Conservation (phyloP, 37 sponge, comb jelly and placozoan genomes). For the Hormiphora californensis region DNA sequence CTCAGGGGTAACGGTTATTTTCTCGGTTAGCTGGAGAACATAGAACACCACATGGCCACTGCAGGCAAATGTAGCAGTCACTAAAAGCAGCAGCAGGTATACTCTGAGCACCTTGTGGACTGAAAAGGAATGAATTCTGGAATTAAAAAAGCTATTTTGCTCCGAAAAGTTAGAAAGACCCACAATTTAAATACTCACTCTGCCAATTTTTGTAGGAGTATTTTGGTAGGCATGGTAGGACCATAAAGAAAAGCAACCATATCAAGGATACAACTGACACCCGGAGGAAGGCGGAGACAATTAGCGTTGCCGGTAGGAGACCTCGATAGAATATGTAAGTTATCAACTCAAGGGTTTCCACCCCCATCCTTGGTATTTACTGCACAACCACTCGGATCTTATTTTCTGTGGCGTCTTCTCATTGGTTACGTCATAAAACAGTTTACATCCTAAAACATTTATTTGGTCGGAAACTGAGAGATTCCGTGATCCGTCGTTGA, state of each 20-base stretch:
- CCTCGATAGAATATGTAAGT: background rate
- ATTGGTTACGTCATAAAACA: no score
- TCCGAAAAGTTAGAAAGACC: background rate
- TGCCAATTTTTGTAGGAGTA: constrained; percentile 10
- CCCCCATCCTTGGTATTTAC: background rate
- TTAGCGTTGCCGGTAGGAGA: background rate
- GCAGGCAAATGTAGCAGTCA: background rate
- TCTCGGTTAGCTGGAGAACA: background rate
- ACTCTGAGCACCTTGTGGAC: constrained; percentile 25
- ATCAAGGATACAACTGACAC: background rate
- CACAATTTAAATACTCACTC: background rate
- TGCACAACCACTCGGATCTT: no score
- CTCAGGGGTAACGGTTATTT: background rate
- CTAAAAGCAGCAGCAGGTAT: background rate
- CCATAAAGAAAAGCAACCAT: constrained; percentile 40
- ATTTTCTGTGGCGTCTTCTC: no score
- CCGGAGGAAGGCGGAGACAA: constrained; percentile 1
- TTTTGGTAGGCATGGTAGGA: constrained; percentile 36
- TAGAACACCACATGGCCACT: constrained; percentile 32
- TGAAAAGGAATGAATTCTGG: background rate
- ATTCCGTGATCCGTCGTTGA: no score
- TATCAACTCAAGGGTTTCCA: constrained; percentile 4
- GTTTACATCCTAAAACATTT: no score
- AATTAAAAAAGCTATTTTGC: background rate
- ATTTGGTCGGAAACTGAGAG: no score